Conservation (phyloP, 2,113 vertebrate species). For the Plectropomus leopardus region DNA sequence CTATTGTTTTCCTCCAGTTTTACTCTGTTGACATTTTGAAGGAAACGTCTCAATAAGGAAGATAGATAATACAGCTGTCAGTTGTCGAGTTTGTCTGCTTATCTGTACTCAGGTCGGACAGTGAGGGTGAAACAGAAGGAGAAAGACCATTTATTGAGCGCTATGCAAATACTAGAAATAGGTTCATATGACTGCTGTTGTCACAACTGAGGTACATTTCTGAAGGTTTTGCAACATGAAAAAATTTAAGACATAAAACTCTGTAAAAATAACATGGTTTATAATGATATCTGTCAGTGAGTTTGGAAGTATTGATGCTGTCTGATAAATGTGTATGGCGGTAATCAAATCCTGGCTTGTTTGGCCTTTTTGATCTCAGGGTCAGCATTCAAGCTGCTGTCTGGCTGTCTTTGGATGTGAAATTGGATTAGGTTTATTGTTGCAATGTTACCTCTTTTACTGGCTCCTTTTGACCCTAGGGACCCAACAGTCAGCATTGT, state of each 20-base stretch:
- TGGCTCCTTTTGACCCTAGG: constrained; percentile 44
- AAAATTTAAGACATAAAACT: constrained; percentile 7
- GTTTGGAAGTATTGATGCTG: constrained; percentile 18
- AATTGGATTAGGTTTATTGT: constrained; percentile 48
- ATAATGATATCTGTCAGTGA: not conserved
- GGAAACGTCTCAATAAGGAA: too few relatives aligned
- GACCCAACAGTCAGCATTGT: constrained; percentile 9
- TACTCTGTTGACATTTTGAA: too few relatives aligned
- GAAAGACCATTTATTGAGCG: not conserved
- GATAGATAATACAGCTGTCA: too few relatives aligned
- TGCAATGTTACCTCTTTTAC: constrained; percentile 35
- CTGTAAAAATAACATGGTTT: constrained; percentile 2
- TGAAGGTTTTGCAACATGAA: not conserved
- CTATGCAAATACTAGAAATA: not conserved
- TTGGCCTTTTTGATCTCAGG: constrained; percentile 24
- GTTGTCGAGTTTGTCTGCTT: too few relatives aligned
- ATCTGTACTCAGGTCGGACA: not conserved
- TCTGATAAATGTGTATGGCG: constrained; percentile 44
- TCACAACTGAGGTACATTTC: not conserved
- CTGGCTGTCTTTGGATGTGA: constrained; percentile 4
- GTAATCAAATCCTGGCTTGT: constrained; percentile 34
- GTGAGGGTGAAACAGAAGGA: not conserved
- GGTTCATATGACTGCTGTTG: constrained; percentile 1
- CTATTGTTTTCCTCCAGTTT: too few relatives aligned
- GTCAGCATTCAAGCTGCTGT: constrained; percentile 22